Evolutionary conservation across 1,140 invertebrate genomes (phyloP), one percentile per base, ranked within the genome.

Genomic region (Arctopsyche grandis): DNA sequence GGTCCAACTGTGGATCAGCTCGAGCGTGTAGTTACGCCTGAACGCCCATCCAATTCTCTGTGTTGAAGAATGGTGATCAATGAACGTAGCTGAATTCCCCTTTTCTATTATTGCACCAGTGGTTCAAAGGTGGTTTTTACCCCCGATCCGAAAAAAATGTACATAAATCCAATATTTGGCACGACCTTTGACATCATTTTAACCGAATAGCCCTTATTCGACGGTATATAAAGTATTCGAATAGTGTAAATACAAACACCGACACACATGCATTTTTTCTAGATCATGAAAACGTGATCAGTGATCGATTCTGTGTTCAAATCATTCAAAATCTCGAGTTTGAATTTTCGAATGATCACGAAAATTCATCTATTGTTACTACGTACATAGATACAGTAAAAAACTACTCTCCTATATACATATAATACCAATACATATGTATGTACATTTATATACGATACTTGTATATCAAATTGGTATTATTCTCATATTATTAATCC

Each of bases 1-100:
- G 56, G 56, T 63, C 21, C 74, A 19, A 63, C 74, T 63, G 74
- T 76, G 58, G 74, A 76, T 76, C 43, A 76, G 74, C 26, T 76
- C 56, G 38, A 76, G 56, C 74, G 58, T 76, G 29, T 9, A 21
- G 10, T 22, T 48, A 26, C 43, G 74, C 74, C 29, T 38, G 74
- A 63, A 43, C 38, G 58, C 56, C 56, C 74, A 19, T 76, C 22
- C 69, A 48, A 71, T 71, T 48, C 63, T 66, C 63, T 24, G 24
- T 66, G n/a, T 5, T 22, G 21, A 60, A 22, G 21, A 60, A 60
- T 10, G 24, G 24, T 66, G 63, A 66, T 66, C 63, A 66, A 66
- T 26, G 21, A 22, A 66, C 24, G 63, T n/a, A 19, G n/a, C 58
- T 21, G n/a, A 66, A 26, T 66, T 60, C 58, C 58, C n/a, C 58